Conservation (phyloP, 92 coral and sea anemone genomes). For the Anthopleura xanthogrammica region DNA sequence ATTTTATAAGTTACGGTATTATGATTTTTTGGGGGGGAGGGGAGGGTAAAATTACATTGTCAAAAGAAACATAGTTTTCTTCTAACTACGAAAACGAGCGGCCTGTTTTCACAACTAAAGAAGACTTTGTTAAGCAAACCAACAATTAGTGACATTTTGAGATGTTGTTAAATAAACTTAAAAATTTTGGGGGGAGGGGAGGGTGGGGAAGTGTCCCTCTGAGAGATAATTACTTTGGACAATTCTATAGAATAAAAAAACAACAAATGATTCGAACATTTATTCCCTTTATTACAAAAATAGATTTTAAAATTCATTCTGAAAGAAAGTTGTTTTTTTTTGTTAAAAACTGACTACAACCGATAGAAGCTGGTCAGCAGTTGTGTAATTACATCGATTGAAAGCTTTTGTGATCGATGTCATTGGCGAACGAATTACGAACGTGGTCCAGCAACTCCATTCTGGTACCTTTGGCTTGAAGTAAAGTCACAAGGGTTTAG, state of each 20-base stretch:
- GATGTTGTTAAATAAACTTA: not conserved
- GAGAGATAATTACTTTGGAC: not conserved
- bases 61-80: too few relatives aligned
- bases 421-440: not conserved
- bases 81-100: too few relatives aligned
- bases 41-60: too few relatives aligned
- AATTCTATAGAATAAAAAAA: not conserved
- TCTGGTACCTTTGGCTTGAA: too few relatives aligned
- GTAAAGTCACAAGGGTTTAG: too few relatives aligned
- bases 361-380: not conserved
- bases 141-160: too few relatives aligned
- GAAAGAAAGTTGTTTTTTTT: not conserved
- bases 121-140: too few relatives aligned
- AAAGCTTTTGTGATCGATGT: not conserved
- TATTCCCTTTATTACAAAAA: constrained; percentile 5
- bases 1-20: too few relatives aligned
- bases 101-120: too few relatives aligned
- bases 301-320: not conserved
- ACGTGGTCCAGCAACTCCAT: too few relatives aligned
- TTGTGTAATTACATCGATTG: not conserved
- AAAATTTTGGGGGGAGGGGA: not conserved
- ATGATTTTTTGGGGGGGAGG: too few relatives aligned
- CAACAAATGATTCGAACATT: not conserved
- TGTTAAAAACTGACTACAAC: not conserved
- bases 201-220: not conserved